These are phyloP conservation scores for Lepus americanus DNA, from an alignment of 2,113 vertebrate genomes.

Conservation along the genomic window DNA sequence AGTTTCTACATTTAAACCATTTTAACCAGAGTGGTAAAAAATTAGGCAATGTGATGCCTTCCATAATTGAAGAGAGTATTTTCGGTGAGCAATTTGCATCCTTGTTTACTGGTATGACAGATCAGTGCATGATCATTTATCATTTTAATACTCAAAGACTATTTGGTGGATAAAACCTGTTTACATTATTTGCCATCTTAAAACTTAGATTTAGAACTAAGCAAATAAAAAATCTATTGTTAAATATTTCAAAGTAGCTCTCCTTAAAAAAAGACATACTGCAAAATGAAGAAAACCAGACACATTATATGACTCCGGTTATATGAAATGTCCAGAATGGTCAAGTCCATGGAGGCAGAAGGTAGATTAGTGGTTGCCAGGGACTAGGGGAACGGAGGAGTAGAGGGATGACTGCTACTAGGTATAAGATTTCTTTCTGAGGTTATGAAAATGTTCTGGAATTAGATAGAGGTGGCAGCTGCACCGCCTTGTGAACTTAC, in stretches of 20 bases:
- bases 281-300: conserved; percentile 15
- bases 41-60: conserved; percentile 4
- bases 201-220: conserved; percentile 46
- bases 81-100: background rate
- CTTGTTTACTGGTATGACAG: background rate
- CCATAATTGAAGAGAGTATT: conserved; percentile 7
- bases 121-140: conserved; percentile 10
- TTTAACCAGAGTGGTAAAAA: conserved; percentile 52
- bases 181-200: conserved; percentile 40
- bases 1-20: background rate
- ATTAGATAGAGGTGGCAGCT: conserved; percentile 9
- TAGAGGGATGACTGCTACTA: background rate
- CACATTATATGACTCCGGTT: background rate
- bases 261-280: conserved; percentile 57
- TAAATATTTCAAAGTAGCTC: background rate
- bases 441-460: conserved; percentile 9
- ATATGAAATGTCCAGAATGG: background rate
- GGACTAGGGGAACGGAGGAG: background rate
- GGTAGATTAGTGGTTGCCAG: background rate
- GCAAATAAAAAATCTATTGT: background rate
- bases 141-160: conserved; percentile 22
- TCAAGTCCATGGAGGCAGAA: background rate
- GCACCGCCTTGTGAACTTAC: background rate
- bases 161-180: background rate
- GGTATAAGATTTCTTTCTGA: conserved; percentile 24